Evolutionary conservation across 2,888 invertebrate genomes (phyloP).

Genomic region (Alsophila aescularia): DNA sequence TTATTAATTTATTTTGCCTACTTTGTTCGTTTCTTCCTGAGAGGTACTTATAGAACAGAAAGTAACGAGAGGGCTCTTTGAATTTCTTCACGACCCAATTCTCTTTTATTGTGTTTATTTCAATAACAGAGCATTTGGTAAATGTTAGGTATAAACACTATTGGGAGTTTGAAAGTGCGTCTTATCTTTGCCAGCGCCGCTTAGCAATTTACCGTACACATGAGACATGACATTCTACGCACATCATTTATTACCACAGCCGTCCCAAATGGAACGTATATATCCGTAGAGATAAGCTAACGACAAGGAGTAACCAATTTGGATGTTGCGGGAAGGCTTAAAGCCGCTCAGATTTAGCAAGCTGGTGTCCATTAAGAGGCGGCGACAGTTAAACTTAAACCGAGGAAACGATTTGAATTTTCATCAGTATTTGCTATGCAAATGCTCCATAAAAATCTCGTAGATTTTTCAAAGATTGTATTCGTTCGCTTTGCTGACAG

Average conservation of each 20-base stretch:
- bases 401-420: constrained; percentile 56
- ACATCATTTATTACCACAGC: constrained; percentile 32
- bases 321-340: constrained; percentile 59
- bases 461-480: constrained; percentile 46
- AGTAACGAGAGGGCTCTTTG: neutral
- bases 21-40: neutral
- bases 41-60: neutral
- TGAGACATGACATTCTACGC: constrained; percentile 32
- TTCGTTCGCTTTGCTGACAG: constrained; percentile 34
- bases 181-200: constrained; percentile 20
- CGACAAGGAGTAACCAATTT: constrained; percentile 62
- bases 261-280: constrained; percentile 37
- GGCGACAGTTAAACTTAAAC: constrained; percentile 60
- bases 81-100: neutral
- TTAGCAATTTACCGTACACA: constrained; percentile 29
- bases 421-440: constrained; percentile 59
- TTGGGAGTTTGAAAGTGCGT: constrained; percentile 9
- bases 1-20: neutral
- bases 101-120: neutral
- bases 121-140: neutral
- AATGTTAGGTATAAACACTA: constrained; percentile 6
- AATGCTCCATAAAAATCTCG: constrained; percentile 48
- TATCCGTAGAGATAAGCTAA: constrained; percentile 58
- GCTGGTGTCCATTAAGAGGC: constrained; percentile 60
- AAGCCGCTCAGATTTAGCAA: constrained; percentile 61